Conservation (phyloP, 2,888 invertebrate genomes). For the Stomorhina lunata region DNA sequence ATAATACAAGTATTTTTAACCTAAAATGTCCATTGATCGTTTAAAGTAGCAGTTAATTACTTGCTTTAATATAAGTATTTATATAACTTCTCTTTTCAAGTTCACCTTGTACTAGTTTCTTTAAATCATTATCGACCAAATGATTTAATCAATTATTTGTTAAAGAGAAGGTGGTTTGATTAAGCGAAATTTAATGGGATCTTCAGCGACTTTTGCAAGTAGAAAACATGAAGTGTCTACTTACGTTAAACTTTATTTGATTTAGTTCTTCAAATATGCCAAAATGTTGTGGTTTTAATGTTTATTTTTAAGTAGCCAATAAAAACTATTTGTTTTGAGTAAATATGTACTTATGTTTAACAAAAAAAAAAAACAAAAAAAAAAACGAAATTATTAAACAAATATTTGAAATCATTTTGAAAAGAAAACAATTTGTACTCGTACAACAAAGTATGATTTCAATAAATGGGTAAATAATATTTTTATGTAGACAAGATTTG, state of each 20-base stretch:
- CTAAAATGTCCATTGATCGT: too few species aligned
- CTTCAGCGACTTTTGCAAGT: neutral
- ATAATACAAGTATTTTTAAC: too few species aligned
- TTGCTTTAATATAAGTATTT: neutral
- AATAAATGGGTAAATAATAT: neutral
- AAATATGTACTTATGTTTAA: neutral
- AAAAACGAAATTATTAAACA: too few species aligned
- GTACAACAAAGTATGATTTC: constrained; percentile 3
- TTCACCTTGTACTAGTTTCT: neutral
- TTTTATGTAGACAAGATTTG: neutral
- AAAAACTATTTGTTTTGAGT: constrained; percentile 17
- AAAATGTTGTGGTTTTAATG: neutral
- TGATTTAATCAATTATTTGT: neutral
- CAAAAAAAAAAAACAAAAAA: too few species aligned
- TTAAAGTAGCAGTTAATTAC: neutral
- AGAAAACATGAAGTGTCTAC: neutral
- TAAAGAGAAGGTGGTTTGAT: neutral
- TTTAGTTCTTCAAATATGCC: neutral
- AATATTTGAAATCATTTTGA: too few species aligned
- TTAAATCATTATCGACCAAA: neutral
- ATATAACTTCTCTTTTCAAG: neutral
- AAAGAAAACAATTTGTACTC: too few species aligned
- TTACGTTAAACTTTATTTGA: neutral
- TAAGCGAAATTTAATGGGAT: neutral
- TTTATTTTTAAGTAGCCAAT: constrained; percentile 9